phyloP scores from a whole-genome alignment of 2,797 vertebrate species.

The Cyclopterus lumpus region DNA sequence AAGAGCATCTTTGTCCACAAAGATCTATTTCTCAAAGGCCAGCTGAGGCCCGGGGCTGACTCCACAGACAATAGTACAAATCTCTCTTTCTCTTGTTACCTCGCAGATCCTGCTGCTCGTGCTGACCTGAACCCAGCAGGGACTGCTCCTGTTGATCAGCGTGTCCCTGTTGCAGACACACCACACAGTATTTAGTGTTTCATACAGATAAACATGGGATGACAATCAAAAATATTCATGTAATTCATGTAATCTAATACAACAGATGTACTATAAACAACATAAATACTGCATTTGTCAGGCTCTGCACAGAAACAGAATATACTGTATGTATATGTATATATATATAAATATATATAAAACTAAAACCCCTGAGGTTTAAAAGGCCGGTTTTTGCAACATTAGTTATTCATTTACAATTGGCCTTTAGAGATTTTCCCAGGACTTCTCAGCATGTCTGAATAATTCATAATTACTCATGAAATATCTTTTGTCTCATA shows the following conservation, averaged over 20 bases:
- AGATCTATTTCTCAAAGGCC: slow-evolving; percentile 59
- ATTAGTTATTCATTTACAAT: slow-evolving; percentile 30
- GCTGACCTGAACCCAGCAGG: slow-evolving; percentile 34
- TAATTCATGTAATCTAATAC: not conserved
- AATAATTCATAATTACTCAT: slow-evolving; percentile 34
- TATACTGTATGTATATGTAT: no score
- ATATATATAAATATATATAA: no score
- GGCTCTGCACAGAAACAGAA: not conserved
- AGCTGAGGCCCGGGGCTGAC: slow-evolving; percentile 25
- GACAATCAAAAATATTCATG: not conserved
- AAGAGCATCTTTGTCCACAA: slow-evolving; percentile 57
- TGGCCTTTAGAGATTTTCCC: slow-evolving; percentile 26
- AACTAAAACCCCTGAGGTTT: not conserved
- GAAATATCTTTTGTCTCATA: slow-evolving; percentile 20
- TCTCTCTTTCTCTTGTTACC: slow-evolving; percentile 42
- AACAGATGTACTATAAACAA: not conserved
- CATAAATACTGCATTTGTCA: not conserved
- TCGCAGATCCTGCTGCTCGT: slow-evolving; percentile 33
- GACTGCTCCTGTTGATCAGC: slow-evolving; percentile 5
- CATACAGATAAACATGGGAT: not conserved
- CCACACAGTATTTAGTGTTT: not conserved
- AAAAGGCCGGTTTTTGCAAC: slow-evolving; percentile 10
- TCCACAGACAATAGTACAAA: slow-evolving; percentile 18
- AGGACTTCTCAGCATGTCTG: slow-evolving; percentile 9
- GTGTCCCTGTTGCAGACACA: not conserved